Conservation (phyloP, 53 echinoderm and acorn worm genomes). For the Holothuria scabra region DNA sequence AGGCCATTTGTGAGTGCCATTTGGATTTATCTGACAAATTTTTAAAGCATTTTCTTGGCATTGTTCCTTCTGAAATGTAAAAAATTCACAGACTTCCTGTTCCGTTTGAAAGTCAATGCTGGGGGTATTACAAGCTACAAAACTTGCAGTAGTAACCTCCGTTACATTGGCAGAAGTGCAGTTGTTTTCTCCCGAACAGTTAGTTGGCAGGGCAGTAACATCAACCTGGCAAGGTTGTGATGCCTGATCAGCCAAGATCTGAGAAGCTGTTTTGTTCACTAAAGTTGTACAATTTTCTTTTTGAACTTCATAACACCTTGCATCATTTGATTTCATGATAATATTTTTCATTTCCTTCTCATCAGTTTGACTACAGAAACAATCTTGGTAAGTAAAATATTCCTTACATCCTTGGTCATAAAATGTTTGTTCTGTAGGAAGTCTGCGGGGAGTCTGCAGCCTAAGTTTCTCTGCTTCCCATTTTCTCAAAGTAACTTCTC, state of each 20-base stretch:
- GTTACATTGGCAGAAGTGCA: neutral
- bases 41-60: neutral
- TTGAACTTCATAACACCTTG: conserved; percentile 45
- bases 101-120: too few species aligned
- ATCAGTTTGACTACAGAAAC: neutral
- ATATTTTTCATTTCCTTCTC: conserved; percentile 44
- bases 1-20: neutral
- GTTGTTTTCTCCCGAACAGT: neutral
- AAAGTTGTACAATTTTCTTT: conserved; percentile 61
- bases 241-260: conserved; percentile 16
- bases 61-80: neutral
- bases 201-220: neutral
- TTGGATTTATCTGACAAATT: conserved; percentile 1
- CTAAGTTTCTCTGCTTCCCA: conserved; percentile 53
- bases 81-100: conserved; percentile 15
- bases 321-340: neutral
- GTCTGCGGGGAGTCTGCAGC: conserved; percentile 45
- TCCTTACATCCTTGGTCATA: conserved; percentile 63
- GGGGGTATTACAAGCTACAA: too few species aligned
- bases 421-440: conserved; percentile 64
- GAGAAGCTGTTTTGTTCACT: conserved; percentile 7
- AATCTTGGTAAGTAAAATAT: neutral
- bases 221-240: neutral
- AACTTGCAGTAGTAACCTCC: too few species aligned
- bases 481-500: conserved; percentile 47